Percentiles rank a stretch among this genome's conserved stretches.
Evolutionary conservation across 2,888 invertebrate species (phyloP).

Genomic region (Andrena hattorfiana): DNA sequence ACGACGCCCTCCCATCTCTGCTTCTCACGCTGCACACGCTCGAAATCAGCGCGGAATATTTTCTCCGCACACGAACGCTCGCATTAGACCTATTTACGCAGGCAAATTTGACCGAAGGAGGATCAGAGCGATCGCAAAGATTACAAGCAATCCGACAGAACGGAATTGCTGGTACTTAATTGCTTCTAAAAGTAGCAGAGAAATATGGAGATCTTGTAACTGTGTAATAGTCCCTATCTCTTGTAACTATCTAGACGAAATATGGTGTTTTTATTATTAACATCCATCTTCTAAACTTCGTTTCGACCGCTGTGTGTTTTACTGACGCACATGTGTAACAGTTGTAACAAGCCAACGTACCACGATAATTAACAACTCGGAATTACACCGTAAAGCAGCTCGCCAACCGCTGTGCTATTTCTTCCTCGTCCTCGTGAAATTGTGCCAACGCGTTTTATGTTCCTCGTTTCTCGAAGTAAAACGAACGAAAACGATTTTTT

Average conservation of each 20-base stretch:
- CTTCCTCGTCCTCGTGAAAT: slow-evolving; percentile 12
- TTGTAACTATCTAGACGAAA: neutral
- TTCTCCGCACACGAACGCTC: slow-evolving; percentile 12
- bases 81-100: slow-evolving; percentile 15
- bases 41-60: slow-evolving; percentile 36
- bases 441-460: slow-evolving; percentile 13
- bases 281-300: neutral
- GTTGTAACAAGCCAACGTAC: neutral
- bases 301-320: neutral
- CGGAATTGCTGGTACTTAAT: neutral
- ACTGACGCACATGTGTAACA: neutral
- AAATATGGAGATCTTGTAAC: neutral
- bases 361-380: slow-evolving; percentile 24
- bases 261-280: neutral
- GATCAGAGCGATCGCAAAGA: neutral
- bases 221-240: neutral
- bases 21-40: neutral
- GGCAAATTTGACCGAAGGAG: neutral
- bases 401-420: slow-evolving; percentile 9
- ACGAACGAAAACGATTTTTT: slow-evolving; percentile 19
- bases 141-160: neutral
- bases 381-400: slow-evolving; percentile 27
- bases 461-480: slow-evolving; percentile 23
- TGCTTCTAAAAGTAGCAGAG: neutral
- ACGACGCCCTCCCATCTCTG: neutral